Base-by-base conservation (phyloP, 2,797 vertebrate genomes). In the Percopsis omiscomaycus region DNA sequence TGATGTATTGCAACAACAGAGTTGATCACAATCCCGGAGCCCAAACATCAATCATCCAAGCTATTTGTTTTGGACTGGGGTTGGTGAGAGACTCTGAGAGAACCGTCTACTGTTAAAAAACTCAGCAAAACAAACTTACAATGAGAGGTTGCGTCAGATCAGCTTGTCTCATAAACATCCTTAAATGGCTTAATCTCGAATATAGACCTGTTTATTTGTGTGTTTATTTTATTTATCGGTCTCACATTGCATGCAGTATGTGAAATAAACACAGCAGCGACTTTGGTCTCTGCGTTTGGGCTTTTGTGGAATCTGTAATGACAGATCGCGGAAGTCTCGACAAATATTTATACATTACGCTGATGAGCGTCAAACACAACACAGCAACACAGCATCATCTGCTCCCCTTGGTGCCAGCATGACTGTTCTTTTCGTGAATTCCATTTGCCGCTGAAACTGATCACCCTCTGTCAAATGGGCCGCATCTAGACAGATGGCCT, bases 31-130 rank as follows among this genome's bases (percentile, higher is more conserved):
- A 60, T 64, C 68, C 22, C 67, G 59, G 58, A 81, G 86, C 84
- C 75, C 57, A 82, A 64, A 66, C 78, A 79, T 84, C 80, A 58
- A 61, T 87, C 79, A 78, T 75, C 66, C 55, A 45, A 46, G 61
- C 22, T 52, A 63, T 66, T 55, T 61, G 69, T 79, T 55, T 51
- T 51, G 67, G 63, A 53, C 61, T 69, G 78, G 59, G 64, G 59
- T 61, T 68, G 80, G 72, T 69, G 54, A 68, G 60, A 66, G 77
- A 73, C 58, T 64, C 67, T 56, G 69, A 81, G 57, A 71, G 63
- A 4, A 45, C 49, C 73, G 4, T 37, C 32, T 5, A 37, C 75
- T 65, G 77, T 64, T 75, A 80, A 84, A 60, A 55, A 51, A 68
- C 71, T 81, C 74, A 42, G 68, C 75, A 72, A 66, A 80, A 69